These are phyloP conservation scores for Artemia sinica DNA, from an alignment of 2,888 invertebrate species.

Conservation along the genomic window DNA sequence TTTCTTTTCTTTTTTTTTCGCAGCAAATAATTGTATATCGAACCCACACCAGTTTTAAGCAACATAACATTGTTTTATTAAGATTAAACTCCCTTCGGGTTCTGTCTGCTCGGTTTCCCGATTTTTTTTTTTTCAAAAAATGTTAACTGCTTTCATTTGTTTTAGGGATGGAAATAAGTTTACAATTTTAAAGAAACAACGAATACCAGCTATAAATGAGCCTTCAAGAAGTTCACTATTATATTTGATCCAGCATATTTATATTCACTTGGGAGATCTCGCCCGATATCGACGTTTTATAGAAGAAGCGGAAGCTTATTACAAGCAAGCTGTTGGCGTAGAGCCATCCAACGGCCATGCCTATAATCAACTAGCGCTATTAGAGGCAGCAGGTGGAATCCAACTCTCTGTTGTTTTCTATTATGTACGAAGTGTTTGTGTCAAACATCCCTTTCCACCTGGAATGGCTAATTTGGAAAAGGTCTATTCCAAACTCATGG, in stretches of 20 bases:
- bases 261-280: constrained; percentile 71
- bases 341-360: constrained; percentile 66
- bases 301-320: constrained; percentile 64
- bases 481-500: constrained; percentile 38
- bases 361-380: constrained; percentile 64
- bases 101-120: too few relatives aligned
- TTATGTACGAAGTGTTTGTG: constrained; percentile 63
- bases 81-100: too few relatives aligned
- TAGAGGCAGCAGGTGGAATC: constrained; percentile 62
- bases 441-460: constrained; percentile 67
- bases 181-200: too few relatives aligned
- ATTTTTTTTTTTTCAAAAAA: too few relatives aligned
- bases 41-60: too few relatives aligned
- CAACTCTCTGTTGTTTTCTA: constrained; percentile 66
- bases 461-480: constrained; percentile 60
- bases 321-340: constrained; percentile 54
- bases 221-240: constrained; percentile 28
- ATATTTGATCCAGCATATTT: constrained; percentile 71
- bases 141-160: too few relatives aligned
- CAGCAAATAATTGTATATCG: too few relatives aligned
- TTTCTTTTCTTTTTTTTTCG: too few relatives aligned
- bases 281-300: constrained; percentile 65
- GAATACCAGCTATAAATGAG: too few relatives aligned
- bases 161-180: too few relatives aligned
- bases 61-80: too few relatives aligned